These are phyloP conservation scores for Pachyrhynchus sulphureomaculatus DNA, from an alignment of 1,140 invertebrate genomes.

Conservation along the genomic window DNA sequence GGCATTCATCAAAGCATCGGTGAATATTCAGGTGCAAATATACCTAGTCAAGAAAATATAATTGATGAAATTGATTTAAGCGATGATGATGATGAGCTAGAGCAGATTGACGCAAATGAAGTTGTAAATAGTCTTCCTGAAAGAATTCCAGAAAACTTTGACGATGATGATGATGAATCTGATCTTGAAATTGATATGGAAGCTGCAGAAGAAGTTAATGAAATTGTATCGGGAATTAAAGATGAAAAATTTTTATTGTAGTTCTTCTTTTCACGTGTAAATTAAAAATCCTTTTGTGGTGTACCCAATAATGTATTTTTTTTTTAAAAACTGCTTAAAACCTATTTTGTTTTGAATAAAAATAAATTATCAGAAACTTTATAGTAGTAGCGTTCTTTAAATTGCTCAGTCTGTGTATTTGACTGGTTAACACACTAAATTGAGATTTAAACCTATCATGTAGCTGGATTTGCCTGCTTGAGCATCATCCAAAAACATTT, in stretches of 20 bases:
- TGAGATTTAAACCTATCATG: too few species aligned
- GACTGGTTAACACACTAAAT: too few species aligned
- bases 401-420: too few species aligned
- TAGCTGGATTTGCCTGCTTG: too few species aligned
- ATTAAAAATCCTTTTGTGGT: too few species aligned
- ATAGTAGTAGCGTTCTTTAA: too few species aligned
- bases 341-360: too few species aligned
- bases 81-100: constrained; percentile 20
- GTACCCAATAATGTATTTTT: too few species aligned
- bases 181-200: constrained; percentile 45
- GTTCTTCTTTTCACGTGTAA: too few species aligned
- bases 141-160: constrained; percentile 32
- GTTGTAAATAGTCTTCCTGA: constrained; percentile 34
- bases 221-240: constrained; percentile 33
- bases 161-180: constrained; percentile 35
- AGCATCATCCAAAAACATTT: too few species aligned
- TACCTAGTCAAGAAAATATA: background rate
- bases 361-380: too few species aligned
- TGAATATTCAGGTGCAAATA: background rate
- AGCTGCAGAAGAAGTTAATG: constrained; percentile 43
- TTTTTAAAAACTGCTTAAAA: too few species aligned
- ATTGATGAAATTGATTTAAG: constrained; percentile 26
- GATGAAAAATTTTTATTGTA: constrained; percentile 4
- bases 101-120: constrained; percentile 29
- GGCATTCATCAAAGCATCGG: constrained; percentile 25